Evolutionary conservation across 1,140 invertebrate species (phyloP).

Genomic region (Ruditapes philippinarum): DNA sequence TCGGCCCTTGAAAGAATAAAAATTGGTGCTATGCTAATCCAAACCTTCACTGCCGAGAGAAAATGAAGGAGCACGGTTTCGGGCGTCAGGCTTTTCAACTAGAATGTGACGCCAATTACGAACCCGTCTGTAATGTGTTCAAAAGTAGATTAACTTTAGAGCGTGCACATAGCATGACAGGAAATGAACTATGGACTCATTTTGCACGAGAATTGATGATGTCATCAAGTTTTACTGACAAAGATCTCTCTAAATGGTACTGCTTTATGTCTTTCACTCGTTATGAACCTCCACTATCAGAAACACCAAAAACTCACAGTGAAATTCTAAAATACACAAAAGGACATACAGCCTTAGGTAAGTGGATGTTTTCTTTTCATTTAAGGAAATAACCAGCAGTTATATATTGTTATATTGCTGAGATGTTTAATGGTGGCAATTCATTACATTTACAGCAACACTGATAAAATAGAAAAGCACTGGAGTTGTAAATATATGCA

Average conservation of each 20-base stretch:
- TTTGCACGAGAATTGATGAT: constrained; percentile 93
- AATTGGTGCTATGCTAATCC: constrained; percentile 93
- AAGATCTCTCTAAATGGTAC: constrained; percentile 93
- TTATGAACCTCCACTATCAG: constrained; percentile 89
- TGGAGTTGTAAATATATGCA: no score
- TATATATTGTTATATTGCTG: no score
- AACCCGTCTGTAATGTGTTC: constrained; percentile 88
- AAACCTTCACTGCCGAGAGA: constrained; percentile 94
- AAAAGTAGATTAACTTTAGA: constrained; percentile 91
- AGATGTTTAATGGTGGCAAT: no score
- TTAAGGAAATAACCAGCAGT: no score
- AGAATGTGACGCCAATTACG: constrained; percentile 87
- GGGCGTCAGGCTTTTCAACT: constrained; percentile 94
- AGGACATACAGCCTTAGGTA: constrained; percentile 95
- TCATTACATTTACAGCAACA: no score
- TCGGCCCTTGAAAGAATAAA: constrained; percentile 93
- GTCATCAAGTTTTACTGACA: constrained; percentile 88
- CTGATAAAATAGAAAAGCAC: no score
- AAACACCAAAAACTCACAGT: constrained; percentile 89
- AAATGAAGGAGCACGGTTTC: constrained; percentile 93
- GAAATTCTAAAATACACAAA: constrained; percentile 91
- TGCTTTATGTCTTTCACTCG: constrained; percentile 96
- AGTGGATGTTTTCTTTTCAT: constrained; percentile 77
- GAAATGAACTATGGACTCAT: constrained; percentile 94
- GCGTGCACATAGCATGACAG: constrained; percentile 91